Conservation (phyloP, 2,888 invertebrate species). For the Oxystoma pomonae region DNA sequence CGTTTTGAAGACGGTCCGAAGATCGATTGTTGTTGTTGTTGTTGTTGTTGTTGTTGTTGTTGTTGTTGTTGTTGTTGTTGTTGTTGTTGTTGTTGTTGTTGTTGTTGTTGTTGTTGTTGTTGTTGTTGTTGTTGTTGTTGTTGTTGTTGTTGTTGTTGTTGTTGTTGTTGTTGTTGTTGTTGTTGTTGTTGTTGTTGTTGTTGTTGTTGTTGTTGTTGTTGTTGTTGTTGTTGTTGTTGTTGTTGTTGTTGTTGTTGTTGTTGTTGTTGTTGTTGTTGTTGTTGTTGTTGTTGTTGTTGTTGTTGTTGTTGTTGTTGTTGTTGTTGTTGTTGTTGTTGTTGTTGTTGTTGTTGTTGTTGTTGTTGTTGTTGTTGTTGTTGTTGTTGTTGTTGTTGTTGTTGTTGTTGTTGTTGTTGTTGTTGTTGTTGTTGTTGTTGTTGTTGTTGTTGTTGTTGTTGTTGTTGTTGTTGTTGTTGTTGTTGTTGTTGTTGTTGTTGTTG, state of each 20-base stretch:
- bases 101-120: not conserved
- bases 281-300: slow-evolving; percentile 4
- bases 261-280: no score
- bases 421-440: not conserved
- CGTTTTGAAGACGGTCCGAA: no score
- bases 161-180: slow-evolving; percentile 13
- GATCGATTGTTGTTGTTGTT: not conserved
- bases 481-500: slow-evolving; percentile 10
- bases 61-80: not conserved
- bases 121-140: not conserved
- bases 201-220: slow-evolving; percentile 9
- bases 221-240: slow-evolving; percentile 11
- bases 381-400: not conserved
- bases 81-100: not conserved
- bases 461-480: slow-evolving; percentile 15
- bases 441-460: not conserved
- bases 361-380: not conserved
- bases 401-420: not conserved
- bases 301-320: not conserved
- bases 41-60: not conserved
- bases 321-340: not conserved
- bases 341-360: not conserved
- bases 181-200: not conserved
- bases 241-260: slow-evolving; percentile 4
- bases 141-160: not conserved